Evolutionary conservation across 92 coral and sea anemone genomes (phyloP), one percentile per base, ranked within the genome.

Genomic region (Umimayanthus kanabou): DNA sequence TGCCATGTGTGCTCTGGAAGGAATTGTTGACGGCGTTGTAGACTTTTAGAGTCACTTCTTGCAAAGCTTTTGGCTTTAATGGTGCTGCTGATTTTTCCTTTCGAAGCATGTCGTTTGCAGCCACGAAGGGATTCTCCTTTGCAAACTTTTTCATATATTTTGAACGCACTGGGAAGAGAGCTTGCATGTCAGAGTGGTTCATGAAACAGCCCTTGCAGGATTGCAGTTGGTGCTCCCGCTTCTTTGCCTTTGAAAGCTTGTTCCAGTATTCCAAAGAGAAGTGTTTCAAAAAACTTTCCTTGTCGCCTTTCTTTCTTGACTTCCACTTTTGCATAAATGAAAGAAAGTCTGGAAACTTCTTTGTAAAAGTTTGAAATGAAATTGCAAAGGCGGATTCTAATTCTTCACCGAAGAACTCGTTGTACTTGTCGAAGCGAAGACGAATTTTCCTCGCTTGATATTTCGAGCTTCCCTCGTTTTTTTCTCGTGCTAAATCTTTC

Each of bases 351-450:
- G 83, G 83, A 5, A 79, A 50, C 23, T 79, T 79, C 43, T 79
- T 79, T 57, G 20, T 79, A 79, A 79, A 79, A 25, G 83, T 79
- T 29, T 28, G 22, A 18, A 79, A 79, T 57, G 83, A 70, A 57
- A 79, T 53, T 39, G 43, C 83, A 79, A 79, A 79, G 37, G 1
- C 37, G 43, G 70, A 79, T 79, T 79, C 69, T 79, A 50, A 50
- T 79, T 53, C 43, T 50, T 79, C 83, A 39, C 83, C 83, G 29
- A 79, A 79, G 83, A 79, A 79, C 83, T 79, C 61, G 70, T 79
- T 79, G 83, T 79, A 79, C 23, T 79, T 79, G 43, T 79, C 70
- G 69, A 79, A 79, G 43, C 69, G 71, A 57, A 79, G 83, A 25
- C n/a, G 43, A 29, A 79, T 15, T 29, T 79, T 79, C 43, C 82